These are phyloP conservation scores for Casuarius casuarius DNA, from an alignment of 2,113 vertebrate species.

Conservation along the genomic window DNA sequence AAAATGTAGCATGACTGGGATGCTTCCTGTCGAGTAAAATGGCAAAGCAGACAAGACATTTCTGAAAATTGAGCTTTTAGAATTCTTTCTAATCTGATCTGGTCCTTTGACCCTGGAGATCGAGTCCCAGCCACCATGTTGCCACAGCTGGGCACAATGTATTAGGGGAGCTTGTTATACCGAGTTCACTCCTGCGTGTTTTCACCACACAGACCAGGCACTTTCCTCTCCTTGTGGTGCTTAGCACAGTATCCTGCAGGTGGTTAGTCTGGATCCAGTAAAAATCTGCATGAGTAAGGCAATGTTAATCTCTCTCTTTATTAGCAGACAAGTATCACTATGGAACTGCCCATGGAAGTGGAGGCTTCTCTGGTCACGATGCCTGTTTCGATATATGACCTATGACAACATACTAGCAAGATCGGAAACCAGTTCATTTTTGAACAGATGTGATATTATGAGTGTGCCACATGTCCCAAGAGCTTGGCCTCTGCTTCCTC, in stretches of 20 bases:
- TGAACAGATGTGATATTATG: neutral
- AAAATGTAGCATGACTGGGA: neutral
- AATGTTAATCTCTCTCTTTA: neutral
- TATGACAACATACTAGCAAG: neutral
- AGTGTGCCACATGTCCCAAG: rapidly evolving
- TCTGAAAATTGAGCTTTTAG: neutral
- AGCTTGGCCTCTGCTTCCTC: neutral
- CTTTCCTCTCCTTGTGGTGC: rapidly evolving
- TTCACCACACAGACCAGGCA: neutral
- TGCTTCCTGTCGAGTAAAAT: neutral
- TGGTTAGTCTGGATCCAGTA: neutral
- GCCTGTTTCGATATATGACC: neutral
- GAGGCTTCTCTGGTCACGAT: neutral
- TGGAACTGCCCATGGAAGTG: neutral
- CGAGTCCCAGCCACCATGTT: neutral
- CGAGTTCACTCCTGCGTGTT: neutral
- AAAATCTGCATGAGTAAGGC: neutral
- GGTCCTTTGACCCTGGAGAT: neutral
- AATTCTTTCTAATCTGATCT: neutral
- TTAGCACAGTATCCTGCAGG: rapidly evolving
- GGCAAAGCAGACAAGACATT: neutral
- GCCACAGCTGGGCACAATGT: neutral
- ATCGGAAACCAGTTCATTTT: neutral
- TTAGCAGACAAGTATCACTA: neutral
- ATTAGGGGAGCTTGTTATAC: rapidly evolving